Evolutionary conservation across 2,888 invertebrate species (phyloP).

Genomic region (Carpatolechia fugitivella): DNA sequence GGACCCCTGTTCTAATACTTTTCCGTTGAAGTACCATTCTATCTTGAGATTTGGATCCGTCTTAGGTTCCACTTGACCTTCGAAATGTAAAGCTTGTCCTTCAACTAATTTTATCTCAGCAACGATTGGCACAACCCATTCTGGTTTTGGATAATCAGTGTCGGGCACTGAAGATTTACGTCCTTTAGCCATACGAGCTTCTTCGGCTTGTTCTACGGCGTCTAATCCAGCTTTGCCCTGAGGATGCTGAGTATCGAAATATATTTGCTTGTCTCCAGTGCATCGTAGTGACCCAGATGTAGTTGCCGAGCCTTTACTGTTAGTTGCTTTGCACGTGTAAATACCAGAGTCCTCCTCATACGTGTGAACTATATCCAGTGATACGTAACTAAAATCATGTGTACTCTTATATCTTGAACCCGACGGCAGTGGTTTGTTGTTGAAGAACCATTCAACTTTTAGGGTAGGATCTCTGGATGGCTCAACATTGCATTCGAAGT

Average conservation of each 20-base stretch:
- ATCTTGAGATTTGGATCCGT: constrained; percentile 94
- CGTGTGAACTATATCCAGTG: constrained; percentile 91
- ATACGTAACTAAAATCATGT: constrained; percentile 97
- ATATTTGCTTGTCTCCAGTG: constrained; percentile 88
- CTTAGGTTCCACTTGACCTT: constrained; percentile 96
- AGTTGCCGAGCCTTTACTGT: constrained; percentile 92
- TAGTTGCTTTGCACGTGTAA: constrained; percentile 93
- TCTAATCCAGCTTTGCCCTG: constrained; percentile 94
- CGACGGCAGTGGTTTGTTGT: constrained; percentile 92
- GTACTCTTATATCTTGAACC: constrained; percentile 95
- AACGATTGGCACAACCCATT: constrained; percentile 90
- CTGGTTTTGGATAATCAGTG: constrained; percentile 88
- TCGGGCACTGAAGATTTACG: constrained; percentile 86
- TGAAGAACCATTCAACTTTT: constrained; percentile 96
- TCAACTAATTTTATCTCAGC: constrained; percentile 90
- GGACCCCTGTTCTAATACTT: constrained; percentile 90
- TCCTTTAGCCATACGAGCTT: constrained; percentile 85
- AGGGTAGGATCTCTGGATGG: constrained; percentile 95
- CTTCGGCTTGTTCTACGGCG: constrained; percentile 93
- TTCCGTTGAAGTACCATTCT: constrained; percentile 97
- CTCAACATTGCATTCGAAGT: constrained; percentile 95
- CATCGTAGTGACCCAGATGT: constrained; percentile 94
- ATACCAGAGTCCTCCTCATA: constrained; percentile 96
- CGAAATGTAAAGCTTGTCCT: constrained; percentile 92
- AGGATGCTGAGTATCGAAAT: constrained; percentile 95